Evolutionary conservation across 2,113 vertebrate genomes (phyloP).

Genomic region (Benitochromis conjunctus): DNA sequence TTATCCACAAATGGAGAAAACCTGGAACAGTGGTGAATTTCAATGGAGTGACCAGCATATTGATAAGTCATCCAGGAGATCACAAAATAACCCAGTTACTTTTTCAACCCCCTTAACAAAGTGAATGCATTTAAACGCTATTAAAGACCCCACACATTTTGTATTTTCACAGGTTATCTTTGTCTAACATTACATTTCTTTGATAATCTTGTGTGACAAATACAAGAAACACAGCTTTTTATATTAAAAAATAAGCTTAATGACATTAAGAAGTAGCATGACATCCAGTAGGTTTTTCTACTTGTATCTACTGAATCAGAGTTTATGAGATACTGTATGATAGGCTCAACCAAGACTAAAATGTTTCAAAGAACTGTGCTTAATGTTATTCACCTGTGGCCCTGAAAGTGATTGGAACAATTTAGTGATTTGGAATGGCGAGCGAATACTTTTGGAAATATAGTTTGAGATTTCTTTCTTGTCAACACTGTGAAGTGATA

Average conservation of each 20-base stretch:
- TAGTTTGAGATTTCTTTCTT: neutral
- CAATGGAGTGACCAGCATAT: too few relatives aligned
- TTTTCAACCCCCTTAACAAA: too few relatives aligned
- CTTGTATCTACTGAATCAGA: neutral
- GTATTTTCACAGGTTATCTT: too few relatives aligned
- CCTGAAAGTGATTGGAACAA: neutral
- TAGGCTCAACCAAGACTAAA: neutral
- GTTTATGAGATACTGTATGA: neutral
- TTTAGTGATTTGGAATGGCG: neutral
- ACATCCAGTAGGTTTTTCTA: neutral
- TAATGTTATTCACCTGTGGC: neutral
- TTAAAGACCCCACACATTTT: too few relatives aligned
- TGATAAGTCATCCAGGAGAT: too few relatives aligned
- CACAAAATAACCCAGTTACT: too few relatives aligned
- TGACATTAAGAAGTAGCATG: neutral
- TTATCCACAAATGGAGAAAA: too few relatives aligned
- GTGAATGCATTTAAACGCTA: too few relatives aligned
- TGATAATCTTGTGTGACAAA: too few relatives aligned
- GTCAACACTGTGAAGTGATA: neutral
- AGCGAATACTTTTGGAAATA: neutral
- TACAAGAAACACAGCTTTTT: neutral
- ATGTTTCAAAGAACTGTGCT: neutral
- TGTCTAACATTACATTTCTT: too few relatives aligned
- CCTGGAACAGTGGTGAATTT: too few relatives aligned
- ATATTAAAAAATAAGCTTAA: neutral